Base-by-base conservation (phyloP, 1,140 invertebrate genomes). In the Drosophila ananassae region DNA sequence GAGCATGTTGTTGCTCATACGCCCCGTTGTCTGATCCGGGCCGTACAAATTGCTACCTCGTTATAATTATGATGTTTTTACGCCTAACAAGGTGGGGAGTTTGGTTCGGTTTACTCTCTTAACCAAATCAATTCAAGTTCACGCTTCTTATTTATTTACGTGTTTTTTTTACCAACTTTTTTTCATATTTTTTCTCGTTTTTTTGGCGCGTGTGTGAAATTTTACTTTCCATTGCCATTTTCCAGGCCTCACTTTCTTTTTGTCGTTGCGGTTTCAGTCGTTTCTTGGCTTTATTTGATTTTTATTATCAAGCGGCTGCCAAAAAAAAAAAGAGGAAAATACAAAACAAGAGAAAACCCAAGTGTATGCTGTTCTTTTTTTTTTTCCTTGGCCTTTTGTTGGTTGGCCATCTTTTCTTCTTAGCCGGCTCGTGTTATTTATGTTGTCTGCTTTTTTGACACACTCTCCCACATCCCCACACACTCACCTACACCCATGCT, bases 101-200 rank as follows among this genome's bases (percentile, higher is more conserved):
- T 28, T 22, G 3, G 13, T 12, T n/a, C 10, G 34, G 10, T 12
- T 37, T 22, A 37, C 48, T 51, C 57, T 30, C 67, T 79, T 51
- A 54, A 76, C 72, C 83, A 89, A 87, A 89, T 87, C 79, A 87
- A 87, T 87, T 87, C 83, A 89, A 87, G 83, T 87, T 87, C 83
- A 89, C 83, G 81, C 81, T 62, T 67, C 77, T 77, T 60, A 71
- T 71, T 71, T 71, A 71, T 71, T 71, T 57, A 71, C 44, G 44
- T 47, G 52, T 56, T 56, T 55, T 68, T 68, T 57, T 46, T 59
- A 28, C 25, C 0, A 17, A 17, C 17, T 13, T 12, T 9, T 22
- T 30, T 13, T 9, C 17, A 5, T 17, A 22, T 51, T 44, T 48
- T n/a, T 6, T 9, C n/a, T 24, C 21, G 22, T 39, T 63, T 51